Evolutionary conservation across 2,888 invertebrate species (phyloP), one percentile per base, ranked within the genome.

Genomic region (Aelia acuminata): DNA sequence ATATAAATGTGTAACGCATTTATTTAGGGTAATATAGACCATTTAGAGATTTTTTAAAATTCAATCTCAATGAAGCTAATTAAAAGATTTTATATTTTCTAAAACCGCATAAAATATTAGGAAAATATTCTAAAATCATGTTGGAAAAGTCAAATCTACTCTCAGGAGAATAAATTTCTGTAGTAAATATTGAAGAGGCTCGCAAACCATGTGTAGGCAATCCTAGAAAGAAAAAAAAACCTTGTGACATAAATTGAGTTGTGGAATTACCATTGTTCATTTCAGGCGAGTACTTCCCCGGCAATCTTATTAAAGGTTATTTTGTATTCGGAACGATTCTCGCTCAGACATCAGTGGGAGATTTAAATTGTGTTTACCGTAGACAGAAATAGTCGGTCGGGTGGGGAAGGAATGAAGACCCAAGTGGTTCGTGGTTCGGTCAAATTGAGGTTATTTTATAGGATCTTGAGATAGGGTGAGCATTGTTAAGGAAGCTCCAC

Each of bases 381-480:
- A 39, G 80, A 22, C 39, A 8, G 80, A 1, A 39, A 43, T 39
- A 39, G 75, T 35, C 75, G 43, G 80, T 75, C 13, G 39, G 18
- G 18, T n/a, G 75, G 35, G 2, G 20, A 75, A 15, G 80, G 8
- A 22, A n/a, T 43, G 80, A 39, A 80, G 1, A 43, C 39, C 80
- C 3, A 80, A 80, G 80, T 80, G 53, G 18, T 86, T 39, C 86
- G 86, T 86, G 86, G 86, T n/a, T 50, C 53, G 31, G 31, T 50
- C 35, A 63, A 86, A 86, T 86, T 86, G 86, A 86, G 86, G 86
- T 85, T 86, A 86, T 86, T 86, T 86, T 47, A 70, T 70, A 43
- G 43, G 53, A 47, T 39, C 63, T 63, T 43, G 26, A 39, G 53
- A 63, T 50, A 57, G 86, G 43, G 86, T 49, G 86, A 70, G 31